Conservation (phyloP, 1,140 invertebrate genomes). For the Neodiprion virginianus region DNA sequence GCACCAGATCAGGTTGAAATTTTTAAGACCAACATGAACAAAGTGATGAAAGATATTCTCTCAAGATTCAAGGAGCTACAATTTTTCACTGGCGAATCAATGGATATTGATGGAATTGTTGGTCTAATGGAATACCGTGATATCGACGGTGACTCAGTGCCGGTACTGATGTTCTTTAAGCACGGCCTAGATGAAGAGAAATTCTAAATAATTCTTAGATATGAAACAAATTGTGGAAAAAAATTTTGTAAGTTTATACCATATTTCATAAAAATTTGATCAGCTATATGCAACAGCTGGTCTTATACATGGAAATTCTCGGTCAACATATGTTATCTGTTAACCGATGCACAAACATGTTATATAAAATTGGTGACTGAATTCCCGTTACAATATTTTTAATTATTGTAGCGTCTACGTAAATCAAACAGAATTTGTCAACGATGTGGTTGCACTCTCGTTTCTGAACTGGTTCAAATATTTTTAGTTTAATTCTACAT, state of each 20-base stretch:
- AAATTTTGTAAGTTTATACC: slow-evolving; percentile 53
- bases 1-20: slow-evolving; percentile 83
- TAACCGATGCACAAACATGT: slow-evolving; percentile 42
- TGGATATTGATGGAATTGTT: slow-evolving; percentile 94
- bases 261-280: slow-evolving; percentile 13
- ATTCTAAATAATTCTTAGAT: slow-evolving; percentile 70
- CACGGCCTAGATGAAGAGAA: slow-evolving; percentile 95
- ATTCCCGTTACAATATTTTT: slow-evolving; percentile 40
- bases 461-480: slow-evolving; percentile 40
- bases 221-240: slow-evolving; percentile 48
- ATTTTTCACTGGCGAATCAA: slow-evolving; percentile 95
- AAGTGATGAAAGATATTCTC: slow-evolving; percentile 94
- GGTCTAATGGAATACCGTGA: slow-evolving; percentile 93
- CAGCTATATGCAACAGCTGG: slow-evolving; percentile 14
- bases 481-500: background rate
- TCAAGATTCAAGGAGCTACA: slow-evolving; percentile 92
- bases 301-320: slow-evolving; percentile 3
- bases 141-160: slow-evolving; percentile 79
- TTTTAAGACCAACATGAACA: slow-evolving; percentile 93
- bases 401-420: slow-evolving; percentile 34
- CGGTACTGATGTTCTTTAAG: slow-evolving; percentile 95
- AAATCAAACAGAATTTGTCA: slow-evolving; percentile 34
- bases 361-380: slow-evolving; percentile 38
- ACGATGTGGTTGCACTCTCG: slow-evolving; percentile 27
- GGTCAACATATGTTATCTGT: slow-evolving; percentile 21